Percentiles rank a stretch among this genome's conserved stretches.
These are phyloP conservation scores for Ectropis grisescens DNA, from an alignment of 1,140 invertebrate species.

Conservation along the genomic window DNA sequence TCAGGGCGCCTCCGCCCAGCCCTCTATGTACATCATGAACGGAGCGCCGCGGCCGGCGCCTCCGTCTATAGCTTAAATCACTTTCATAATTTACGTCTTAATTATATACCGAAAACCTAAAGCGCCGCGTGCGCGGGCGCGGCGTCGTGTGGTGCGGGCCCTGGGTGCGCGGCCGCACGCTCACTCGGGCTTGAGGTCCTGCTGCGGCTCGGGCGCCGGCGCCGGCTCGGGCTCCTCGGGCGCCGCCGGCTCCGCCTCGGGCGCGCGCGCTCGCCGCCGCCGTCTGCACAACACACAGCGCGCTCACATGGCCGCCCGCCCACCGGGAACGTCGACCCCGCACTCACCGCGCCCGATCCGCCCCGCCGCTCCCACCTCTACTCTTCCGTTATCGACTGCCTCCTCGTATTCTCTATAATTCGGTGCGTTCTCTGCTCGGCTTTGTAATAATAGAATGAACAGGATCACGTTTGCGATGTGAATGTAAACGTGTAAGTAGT, in stretches of 20 bases:
- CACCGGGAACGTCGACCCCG: too few species aligned
- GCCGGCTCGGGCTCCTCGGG: slow-evolving; percentile 24
- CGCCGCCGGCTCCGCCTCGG: slow-evolving; percentile 21
- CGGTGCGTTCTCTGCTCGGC: too few species aligned
- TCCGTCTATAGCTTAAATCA: slow-evolving; percentile 40
- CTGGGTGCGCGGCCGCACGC: slow-evolving; percentile 8
- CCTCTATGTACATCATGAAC: slow-evolving; percentile 61
- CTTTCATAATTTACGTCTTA: slow-evolving; percentile 65
- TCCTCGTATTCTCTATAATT: too few species aligned
- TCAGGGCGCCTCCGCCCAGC: slow-evolving; percentile 56
- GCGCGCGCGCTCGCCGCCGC: slow-evolving; percentile 26
- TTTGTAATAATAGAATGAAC: too few species aligned
- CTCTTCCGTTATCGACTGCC: too few species aligned
- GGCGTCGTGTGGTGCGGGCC: slow-evolving; percentile 8
- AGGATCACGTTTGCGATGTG: too few species aligned
- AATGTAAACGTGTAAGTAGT: too few species aligned
- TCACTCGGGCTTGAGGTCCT: slow-evolving; percentile 44
- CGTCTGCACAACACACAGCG: slow-evolving; percentile 22
- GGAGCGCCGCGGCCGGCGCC: slow-evolving; percentile 16
- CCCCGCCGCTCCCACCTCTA: too few species aligned
- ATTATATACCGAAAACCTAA: slow-evolving; percentile 56
- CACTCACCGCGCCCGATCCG: too few species aligned
- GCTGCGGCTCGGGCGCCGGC: slow-evolving; percentile 20
- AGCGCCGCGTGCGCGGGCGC: slow-evolving; percentile 17
- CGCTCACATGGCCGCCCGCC: too few species aligned